These are phyloP conservation scores for Dasyornis broadbenti DNA, from an alignment of 2,113 vertebrate genomes.

Conservation along the genomic window DNA sequence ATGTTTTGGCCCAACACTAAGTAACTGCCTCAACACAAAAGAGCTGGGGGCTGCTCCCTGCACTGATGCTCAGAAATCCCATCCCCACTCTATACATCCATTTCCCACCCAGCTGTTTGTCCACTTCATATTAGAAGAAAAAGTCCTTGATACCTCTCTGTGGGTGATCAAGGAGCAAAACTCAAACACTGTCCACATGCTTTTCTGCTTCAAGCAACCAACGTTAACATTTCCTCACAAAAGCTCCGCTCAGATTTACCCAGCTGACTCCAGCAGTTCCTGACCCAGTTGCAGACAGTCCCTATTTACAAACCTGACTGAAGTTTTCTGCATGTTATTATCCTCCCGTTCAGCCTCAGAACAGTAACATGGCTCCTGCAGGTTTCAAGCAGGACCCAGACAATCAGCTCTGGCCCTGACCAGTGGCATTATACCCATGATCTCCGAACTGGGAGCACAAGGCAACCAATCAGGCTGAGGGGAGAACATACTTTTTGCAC, in stretches of 20 bases:
- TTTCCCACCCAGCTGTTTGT: neutral
- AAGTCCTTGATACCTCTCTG: neutral
- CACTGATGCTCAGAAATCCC: neutral
- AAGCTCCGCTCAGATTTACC: neutral
- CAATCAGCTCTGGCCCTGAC: neutral
- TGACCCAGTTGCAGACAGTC: rapidly evolving
- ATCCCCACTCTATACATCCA: neutral
- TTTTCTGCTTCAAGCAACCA: neutral
- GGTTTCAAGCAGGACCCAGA: neutral
- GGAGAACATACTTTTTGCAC: neutral
- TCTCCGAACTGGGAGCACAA: neutral
- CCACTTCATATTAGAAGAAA: neutral
- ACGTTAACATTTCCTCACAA: neutral
- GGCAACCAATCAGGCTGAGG: rapidly evolving
- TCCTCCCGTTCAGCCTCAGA: neutral
- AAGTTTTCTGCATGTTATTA: neutral
- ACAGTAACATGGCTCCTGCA: neutral
- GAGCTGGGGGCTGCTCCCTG: neutral
- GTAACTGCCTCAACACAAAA: neutral
- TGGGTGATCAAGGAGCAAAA: neutral
- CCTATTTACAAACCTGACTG: neutral
- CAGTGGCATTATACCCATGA: neutral
- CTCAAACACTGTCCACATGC: neutral
- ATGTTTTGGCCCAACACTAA: neutral
- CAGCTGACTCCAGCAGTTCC: neutral